Evolutionary conservation across 92 coral and sea anemone genomes (phyloP).

Genomic region (Diadumene lineata): DNA sequence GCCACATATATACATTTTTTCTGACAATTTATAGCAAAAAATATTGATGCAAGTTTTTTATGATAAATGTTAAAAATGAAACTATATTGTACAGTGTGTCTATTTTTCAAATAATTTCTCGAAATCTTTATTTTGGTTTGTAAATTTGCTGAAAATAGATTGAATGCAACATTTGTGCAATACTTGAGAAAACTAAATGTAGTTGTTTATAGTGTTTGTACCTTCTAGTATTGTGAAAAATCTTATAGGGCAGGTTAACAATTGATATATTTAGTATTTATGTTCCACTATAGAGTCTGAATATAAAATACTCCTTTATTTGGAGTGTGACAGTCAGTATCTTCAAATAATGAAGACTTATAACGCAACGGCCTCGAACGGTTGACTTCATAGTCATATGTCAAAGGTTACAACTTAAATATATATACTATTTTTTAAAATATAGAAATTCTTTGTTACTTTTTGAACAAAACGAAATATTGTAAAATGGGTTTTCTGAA

Average conservation of each 20-base stretch:
- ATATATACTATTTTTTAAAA: not conserved
- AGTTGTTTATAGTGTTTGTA: not conserved
- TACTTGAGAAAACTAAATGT: too few relatives aligned
- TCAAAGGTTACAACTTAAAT: not conserved
- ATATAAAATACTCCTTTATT: slow-evolving; percentile 25
- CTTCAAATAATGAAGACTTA: slow-evolving; percentile 30
- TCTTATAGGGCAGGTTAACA: not conserved
- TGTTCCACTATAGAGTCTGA: slow-evolving; percentile 1
- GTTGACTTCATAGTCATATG: not conserved
- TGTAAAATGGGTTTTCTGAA: slow-evolving; percentile 28
- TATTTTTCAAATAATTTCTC: too few relatives aligned
- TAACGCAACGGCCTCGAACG: not conserved
- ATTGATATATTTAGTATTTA: slow-evolving; percentile 28
- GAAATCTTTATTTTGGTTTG: too few relatives aligned
- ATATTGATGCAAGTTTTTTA: not conserved
- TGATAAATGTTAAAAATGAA: too few relatives aligned
- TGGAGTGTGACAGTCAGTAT: slow-evolving; percentile 30
- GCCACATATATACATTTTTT: not conserved
- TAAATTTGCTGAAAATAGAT: too few relatives aligned
- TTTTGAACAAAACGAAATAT: slow-evolving; percentile 4
- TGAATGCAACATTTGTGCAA: too few relatives aligned
- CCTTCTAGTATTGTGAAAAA: not conserved
- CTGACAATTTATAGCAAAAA: too few relatives aligned
- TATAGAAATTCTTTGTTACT: slow-evolving; percentile 1
- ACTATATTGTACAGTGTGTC: too few relatives aligned